phyloP scores from a whole-genome alignment of 2,113 vertebrate species.

The Xenopus laevis region DNA sequence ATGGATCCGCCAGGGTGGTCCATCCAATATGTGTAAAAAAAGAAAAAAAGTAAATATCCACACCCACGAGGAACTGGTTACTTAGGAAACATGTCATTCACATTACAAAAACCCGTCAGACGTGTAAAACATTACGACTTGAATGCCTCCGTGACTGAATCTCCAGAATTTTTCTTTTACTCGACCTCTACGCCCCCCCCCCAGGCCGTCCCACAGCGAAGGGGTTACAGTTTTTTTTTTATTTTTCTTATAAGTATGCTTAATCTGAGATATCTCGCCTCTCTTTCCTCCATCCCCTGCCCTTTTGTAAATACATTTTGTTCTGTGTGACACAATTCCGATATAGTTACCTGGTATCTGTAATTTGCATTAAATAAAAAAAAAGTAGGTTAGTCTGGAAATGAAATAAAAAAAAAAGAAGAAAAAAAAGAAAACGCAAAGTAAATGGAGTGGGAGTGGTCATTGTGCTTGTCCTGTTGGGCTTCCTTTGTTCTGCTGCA shows the following conservation, averaged over 20 bases:
- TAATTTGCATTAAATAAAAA: constrained; percentile 99
- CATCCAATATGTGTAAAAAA: constrained; percentile 72
- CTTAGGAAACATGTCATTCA: constrained; percentile 69
- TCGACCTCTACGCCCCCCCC: too few relatives aligned
- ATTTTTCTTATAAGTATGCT: constrained; percentile 86
- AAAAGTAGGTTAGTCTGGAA: constrained; percentile 99
- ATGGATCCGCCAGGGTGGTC: constrained; percentile 72
- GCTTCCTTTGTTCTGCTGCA: too few relatives aligned
- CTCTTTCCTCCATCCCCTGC: constrained; percentile 62
- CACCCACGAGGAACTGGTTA: constrained; percentile 56
- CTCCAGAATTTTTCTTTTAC: constrained; percentile 17
- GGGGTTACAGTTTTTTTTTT: constrained; percentile 76
- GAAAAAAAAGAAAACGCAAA: constrained; percentile 47
- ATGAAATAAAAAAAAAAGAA: constrained; percentile 83
- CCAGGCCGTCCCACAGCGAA: background rate
- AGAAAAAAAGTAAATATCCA: constrained; percentile 57
- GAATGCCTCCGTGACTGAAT: constrained; percentile 99
- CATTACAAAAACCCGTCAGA: too few relatives aligned
- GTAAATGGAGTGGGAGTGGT: background rate
- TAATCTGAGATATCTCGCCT: too few relatives aligned
- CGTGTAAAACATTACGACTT: constrained; percentile 99
- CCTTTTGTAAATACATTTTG: constrained; percentile 93
- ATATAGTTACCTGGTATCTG: constrained; percentile 99
- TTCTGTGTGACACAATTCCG: constrained; percentile 94
- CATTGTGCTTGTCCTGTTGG: background rate